Evolutionary conservation across 2,797 vertebrate genomes (phyloP), one percentile per base, ranked within the genome.

Genomic region (Anas georgica): DNA sequence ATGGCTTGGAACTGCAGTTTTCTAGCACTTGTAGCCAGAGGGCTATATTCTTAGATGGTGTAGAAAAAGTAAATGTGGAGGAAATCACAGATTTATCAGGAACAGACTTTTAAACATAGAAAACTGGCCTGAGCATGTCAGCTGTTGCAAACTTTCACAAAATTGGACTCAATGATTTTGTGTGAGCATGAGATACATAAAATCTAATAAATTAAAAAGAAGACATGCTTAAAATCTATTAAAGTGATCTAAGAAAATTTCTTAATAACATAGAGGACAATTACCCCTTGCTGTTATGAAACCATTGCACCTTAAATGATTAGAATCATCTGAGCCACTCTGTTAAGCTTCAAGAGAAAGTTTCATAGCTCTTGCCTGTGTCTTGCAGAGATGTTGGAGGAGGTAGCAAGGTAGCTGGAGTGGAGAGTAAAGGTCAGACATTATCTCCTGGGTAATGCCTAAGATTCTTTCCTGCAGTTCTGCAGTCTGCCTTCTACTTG

Each of bases 1-100:
- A 95, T 78, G 81, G 55, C 60, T 88, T 89, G 82, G 83, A 91
- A 86, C 22, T 50, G 60, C 58, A 82, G 78, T 64, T 87, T 78
- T 54, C 22, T 84, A 67, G 81, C 45, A 41, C 16, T 62, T 76
- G 58, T 90, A 95, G 67, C 73, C 77, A 88, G 56, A 74, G 56
- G 72, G 73, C 35, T 68, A 12, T 23, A 89, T 79, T 41, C 81
- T 93, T 64, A 58, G 37, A 59, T 80, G 58, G 48, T 41, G 85
- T 64, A 91, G 90, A 91, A 73, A 54, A 70, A 64, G 58, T 52
- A 64, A 94, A 68, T 7, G 7, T 56, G 68, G 43, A 84, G 59
- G 52, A 90, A 93, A 82, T 45, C 28, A 74, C n/a, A 69, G 43
- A 67, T 48, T 90, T 76, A 78, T n/a, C 83, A 85, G 64, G 46